Evolutionary conservation across 1,140 invertebrate genomes (phyloP).

Genomic region (Helicoverpa armigera): DNA sequence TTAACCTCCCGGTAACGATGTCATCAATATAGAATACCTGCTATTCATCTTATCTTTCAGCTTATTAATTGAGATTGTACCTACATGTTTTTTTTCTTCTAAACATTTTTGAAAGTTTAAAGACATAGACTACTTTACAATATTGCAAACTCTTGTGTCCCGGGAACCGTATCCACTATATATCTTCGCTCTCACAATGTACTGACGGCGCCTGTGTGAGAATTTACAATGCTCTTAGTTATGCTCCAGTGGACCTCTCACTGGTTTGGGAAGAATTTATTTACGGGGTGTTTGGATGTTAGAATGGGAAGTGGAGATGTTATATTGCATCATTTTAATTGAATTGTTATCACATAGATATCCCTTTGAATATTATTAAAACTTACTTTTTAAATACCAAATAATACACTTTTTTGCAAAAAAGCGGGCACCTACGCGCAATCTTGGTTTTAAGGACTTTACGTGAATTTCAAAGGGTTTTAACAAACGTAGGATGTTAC

Average conservation of each 20-base stretch:
- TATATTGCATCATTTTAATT: no score
- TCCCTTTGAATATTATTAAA: no score
- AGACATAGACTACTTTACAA: not conserved
- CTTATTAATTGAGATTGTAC: not conserved
- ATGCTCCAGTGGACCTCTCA: conserved; percentile 72
- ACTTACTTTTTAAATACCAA: no score
- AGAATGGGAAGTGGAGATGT: not conserved
- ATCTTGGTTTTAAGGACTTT: no score
- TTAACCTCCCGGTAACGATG: no score
- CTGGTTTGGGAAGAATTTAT: conserved; percentile 72
- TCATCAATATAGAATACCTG: no score
- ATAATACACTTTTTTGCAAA: no score
- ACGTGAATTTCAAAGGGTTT: no score
- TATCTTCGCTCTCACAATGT: conserved; percentile 64
- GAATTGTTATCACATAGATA: no score
- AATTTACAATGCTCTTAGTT: conserved; percentile 85
- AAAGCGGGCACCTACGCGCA: no score
- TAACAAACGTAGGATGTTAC: no score
- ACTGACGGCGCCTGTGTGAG: conserved; percentile 62
- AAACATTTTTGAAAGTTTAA: not conserved
- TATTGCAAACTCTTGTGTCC: conserved; percentile 1
- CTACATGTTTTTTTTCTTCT: not conserved
- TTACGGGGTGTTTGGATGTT: conserved; percentile 25
- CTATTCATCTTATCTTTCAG: not conserved
- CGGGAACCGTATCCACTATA: conserved; percentile 54